These are phyloP conservation scores for Lampris megalopsis DNA, from an alignment of 2,113 vertebrate species.

Conservation along the genomic window DNA sequence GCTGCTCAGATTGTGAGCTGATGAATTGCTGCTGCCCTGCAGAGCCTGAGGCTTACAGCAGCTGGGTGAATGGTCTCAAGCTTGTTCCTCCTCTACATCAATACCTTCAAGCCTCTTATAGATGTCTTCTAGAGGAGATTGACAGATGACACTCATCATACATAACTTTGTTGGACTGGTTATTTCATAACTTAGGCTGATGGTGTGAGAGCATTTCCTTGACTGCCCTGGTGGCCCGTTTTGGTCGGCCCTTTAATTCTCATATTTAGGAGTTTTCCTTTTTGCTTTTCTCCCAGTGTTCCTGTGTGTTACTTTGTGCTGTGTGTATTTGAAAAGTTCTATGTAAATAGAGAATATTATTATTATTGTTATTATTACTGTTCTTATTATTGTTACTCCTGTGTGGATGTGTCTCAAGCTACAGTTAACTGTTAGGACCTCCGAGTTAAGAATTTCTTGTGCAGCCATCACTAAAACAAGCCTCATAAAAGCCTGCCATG, in stretches of 20 bases:
- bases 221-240: conserved; percentile 33
- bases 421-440: not conserved
- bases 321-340: too few species aligned
- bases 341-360: too few species aligned
- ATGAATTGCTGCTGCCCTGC: not conserved
- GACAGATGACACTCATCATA: conserved; percentile 25
- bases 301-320: too few species aligned
- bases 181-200: conserved; percentile 49
- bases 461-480: not conserved
- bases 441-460: not conserved
- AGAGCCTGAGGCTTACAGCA: not conserved
- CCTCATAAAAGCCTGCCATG: conserved; percentile 15
- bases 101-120: conserved; percentile 19
- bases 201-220: conserved; percentile 62
- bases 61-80: not conserved
- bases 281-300: too few species aligned
- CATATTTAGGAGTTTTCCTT: too few species aligned
- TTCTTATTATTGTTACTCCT: not conserved
- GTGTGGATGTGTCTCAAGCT: not conserved
- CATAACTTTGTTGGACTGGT: not conserved
- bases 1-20: conserved; percentile 8
- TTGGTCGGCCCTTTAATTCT: conserved; percentile 35
- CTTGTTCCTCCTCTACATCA: not conserved
- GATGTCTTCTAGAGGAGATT: not conserved
- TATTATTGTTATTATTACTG: not conserved